A percentile compares a stretch with the other conserved stretches of the same genome.
These are phyloP conservation scores for Eristalis intricaria DNA, from an alignment of 2,888 invertebrate genomes.

Conservation along the genomic window DNA sequence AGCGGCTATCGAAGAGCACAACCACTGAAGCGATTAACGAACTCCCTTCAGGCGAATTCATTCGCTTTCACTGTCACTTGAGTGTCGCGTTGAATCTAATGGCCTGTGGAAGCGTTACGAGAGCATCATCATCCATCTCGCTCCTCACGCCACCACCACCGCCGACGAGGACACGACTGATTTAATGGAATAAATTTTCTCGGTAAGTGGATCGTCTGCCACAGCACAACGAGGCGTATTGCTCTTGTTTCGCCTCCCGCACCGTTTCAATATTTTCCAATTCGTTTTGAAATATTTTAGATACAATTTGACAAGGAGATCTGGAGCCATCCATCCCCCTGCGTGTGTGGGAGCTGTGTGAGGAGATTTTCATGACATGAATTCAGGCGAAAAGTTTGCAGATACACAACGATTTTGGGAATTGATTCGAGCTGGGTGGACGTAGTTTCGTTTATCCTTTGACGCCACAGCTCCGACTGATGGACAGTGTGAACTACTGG, in stretches of 20 bases:
- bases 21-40: background rate
- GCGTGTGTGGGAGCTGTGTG: background rate
- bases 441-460: background rate
- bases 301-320: background rate
- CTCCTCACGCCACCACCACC: background rate
- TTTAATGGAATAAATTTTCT: slow-evolving; percentile 13
- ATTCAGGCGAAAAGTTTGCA: background rate
- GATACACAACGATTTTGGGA: background rate
- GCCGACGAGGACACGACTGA: background rate
- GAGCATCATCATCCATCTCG: background rate
- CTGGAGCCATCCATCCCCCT: background rate
- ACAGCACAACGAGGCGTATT: background rate
- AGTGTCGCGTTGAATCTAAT: background rate
- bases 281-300: background rate
- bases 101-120: background rate
- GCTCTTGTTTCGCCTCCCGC: background rate
- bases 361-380: background rate
- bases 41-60: background rate
- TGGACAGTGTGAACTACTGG: too few relatives aligned
- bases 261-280: background rate
- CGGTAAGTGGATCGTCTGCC: background rate
- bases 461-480: background rate
- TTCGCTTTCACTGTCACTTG: background rate
- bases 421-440: background rate
- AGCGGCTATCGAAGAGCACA: background rate